These are phyloP conservation scores for Nephila pilipes DNA, from an alignment of 1,140 invertebrate genomes.

Conservation along the genomic window DNA sequence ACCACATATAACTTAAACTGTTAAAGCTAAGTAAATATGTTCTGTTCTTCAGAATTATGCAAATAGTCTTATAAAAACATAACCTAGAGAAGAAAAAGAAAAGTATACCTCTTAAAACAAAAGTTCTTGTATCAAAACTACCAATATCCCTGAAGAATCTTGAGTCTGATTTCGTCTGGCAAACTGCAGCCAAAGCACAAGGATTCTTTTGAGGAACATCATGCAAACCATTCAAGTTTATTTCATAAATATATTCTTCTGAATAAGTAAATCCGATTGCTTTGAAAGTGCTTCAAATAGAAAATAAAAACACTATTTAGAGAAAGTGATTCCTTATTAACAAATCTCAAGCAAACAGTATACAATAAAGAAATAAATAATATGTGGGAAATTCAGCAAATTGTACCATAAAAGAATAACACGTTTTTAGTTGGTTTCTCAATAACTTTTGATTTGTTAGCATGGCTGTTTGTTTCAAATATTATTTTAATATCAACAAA, in stretches of 20 bases:
- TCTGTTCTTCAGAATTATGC: too few relatives aligned
- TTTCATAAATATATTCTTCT: conserved; percentile 77
- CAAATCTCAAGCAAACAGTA: too few relatives aligned
- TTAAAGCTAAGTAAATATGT: neutral
- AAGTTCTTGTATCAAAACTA: conserved; percentile 68
- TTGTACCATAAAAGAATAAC: too few relatives aligned
- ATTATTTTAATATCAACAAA: too few relatives aligned
- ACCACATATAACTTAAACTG: too few relatives aligned
- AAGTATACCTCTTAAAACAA: conserved; percentile 72
- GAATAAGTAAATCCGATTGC: neutral
- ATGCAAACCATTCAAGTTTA: conserved; percentile 68
- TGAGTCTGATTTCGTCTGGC: conserved; percentile 76
- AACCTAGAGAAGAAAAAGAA: neutral
- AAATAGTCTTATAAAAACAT: too few relatives aligned
- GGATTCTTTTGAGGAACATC: neutral
- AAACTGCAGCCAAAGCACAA: conserved; percentile 77
- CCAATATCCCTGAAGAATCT: conserved; percentile 78
- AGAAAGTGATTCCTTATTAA: too few relatives aligned
- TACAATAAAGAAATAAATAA: too few relatives aligned
- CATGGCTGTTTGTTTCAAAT: too few relatives aligned
- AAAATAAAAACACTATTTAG: neutral
- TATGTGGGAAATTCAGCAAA: too few relatives aligned
- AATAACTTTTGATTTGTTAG: too few relatives aligned
- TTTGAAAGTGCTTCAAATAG: conserved; percentile 52
- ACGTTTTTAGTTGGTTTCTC: too few relatives aligned